Percentiles rank a stretch among this genome's conserved stretches.
phyloP scores from a whole-genome alignment of 2,113 vertebrate species.

The Alouatta palliata region DNA sequence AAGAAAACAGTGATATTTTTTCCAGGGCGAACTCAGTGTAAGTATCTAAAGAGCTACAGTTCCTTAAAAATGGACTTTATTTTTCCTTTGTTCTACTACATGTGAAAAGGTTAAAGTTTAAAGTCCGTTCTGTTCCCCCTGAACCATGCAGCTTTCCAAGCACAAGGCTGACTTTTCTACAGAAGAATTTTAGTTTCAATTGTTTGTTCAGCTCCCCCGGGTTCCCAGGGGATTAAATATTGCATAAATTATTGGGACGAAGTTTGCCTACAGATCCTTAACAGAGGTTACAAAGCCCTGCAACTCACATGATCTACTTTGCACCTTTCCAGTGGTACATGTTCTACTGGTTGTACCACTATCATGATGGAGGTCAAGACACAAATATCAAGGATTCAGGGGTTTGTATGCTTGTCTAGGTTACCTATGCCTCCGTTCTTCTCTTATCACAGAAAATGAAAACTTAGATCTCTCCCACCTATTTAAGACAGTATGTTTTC shows the following conservation, averaged over 20 bases:
- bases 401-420: background rate
- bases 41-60: background rate
- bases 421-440: background rate
- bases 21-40: background rate
- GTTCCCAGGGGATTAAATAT: constrained; percentile 26
- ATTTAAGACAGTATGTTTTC: constrained; percentile 2
- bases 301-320: constrained; percentile 11
- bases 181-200: background rate
- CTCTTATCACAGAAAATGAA: background rate
- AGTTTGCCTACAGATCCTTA: constrained; percentile 49
- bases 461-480: background rate
- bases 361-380: background rate
- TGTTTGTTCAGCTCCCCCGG: background rate
- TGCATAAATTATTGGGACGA: background rate
- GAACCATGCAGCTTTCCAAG: background rate
- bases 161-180: background rate
- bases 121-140: background rate
- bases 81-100: background rate
- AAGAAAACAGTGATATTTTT: background rate
- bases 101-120: background rate
- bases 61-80: background rate
- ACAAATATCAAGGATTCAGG: constrained; percentile 18
- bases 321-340: constrained; percentile 19
- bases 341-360: constrained; percentile 1
- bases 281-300: background rate